These are phyloP conservation scores for Macrocentrus cingulum DNA, from an alignment of 1,140 invertebrate species.

Conservation along the genomic window DNA sequence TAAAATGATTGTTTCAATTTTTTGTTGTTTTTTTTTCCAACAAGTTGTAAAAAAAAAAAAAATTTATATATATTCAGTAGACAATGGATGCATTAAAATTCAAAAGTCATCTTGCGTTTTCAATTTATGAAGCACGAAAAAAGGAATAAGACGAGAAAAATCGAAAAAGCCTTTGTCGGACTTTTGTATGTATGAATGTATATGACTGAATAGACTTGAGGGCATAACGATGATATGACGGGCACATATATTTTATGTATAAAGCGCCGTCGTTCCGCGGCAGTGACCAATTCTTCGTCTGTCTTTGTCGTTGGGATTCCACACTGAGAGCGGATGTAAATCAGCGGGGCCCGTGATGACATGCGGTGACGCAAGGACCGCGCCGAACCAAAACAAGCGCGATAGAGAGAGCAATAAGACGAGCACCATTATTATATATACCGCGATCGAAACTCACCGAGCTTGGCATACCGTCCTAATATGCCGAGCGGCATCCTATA, in stretches of 20 bases:
- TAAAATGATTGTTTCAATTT: no score
- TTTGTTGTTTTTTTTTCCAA: no score
- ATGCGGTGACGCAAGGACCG: slow-evolving; percentile 41
- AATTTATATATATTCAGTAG: neutral
- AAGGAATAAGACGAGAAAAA: neutral
- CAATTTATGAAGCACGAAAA: slow-evolving; percentile 6
- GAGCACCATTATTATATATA: slow-evolving; percentile 25
- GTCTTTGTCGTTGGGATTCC: slow-evolving; percentile 19
- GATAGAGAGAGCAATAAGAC: neutral
- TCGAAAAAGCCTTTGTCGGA: slow-evolving; percentile 35
- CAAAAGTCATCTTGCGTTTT: slow-evolving; percentile 11
- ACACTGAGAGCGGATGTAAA: slow-evolving; percentile 37
- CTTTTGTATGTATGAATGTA: slow-evolving; percentile 6
- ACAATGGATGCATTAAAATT: slow-evolving; percentile 7
- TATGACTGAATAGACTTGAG: slow-evolving; percentile 26
- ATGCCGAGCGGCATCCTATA: slow-evolving; percentile 32
- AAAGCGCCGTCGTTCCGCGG: slow-evolving; percentile 29
- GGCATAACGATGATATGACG: slow-evolving; percentile 42
- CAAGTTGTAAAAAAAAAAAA: no score
- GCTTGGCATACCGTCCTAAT: slow-evolving; percentile 48
- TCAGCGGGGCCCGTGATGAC: slow-evolving; percentile 41
- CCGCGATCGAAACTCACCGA: slow-evolving; percentile 25
- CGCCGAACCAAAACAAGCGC: slow-evolving; percentile 1
- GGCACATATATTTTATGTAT: slow-evolving; percentile 45
- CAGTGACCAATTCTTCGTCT: slow-evolving; percentile 13